phyloP scores from a whole-genome alignment of 2,113 vertebrate genomes.

The Platichthys flesus region DNA sequence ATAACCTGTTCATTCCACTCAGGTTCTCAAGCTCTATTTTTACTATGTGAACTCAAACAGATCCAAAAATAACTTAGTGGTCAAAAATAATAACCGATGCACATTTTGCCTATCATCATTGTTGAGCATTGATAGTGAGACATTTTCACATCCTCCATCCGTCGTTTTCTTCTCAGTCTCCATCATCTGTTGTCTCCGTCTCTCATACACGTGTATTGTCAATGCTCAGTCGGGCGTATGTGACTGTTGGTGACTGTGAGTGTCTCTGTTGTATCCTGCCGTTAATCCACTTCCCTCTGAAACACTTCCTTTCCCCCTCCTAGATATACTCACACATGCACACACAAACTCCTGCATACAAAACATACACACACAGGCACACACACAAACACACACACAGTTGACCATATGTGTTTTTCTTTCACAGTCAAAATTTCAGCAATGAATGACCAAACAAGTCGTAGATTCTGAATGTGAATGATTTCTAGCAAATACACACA shows the following conservation, averaged over 20 bases:
- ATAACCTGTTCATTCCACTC: neutral
- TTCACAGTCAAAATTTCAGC: no score
- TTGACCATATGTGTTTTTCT: no score
- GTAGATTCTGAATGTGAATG: no score
- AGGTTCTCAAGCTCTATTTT: neutral
- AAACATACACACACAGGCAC: conserved; percentile 14
- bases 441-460: neutral
- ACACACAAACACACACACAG: neutral
- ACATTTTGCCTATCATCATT: neutral
- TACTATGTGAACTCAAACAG: neutral
- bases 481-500: no score
- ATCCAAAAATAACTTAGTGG: neutral
- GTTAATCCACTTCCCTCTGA: conserved; percentile 73
- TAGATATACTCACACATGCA: conserved; percentile 33
- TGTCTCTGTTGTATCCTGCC: conserved; percentile 74
- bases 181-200: conserved; percentile 6
- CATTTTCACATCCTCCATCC: neutral
- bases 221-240: conserved; percentile 48
- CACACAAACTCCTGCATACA: conserved; percentile 26
- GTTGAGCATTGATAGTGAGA: neutral
- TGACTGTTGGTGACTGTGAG: conserved; percentile 43
- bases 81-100: neutral
- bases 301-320: conserved; percentile 68
- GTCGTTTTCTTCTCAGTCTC: conserved; percentile 16
- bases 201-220: conserved; percentile 50